Evolutionary conservation across 2,797 vertebrate genomes (phyloP).

Genomic region (Amphiprion clarkii): DNA sequence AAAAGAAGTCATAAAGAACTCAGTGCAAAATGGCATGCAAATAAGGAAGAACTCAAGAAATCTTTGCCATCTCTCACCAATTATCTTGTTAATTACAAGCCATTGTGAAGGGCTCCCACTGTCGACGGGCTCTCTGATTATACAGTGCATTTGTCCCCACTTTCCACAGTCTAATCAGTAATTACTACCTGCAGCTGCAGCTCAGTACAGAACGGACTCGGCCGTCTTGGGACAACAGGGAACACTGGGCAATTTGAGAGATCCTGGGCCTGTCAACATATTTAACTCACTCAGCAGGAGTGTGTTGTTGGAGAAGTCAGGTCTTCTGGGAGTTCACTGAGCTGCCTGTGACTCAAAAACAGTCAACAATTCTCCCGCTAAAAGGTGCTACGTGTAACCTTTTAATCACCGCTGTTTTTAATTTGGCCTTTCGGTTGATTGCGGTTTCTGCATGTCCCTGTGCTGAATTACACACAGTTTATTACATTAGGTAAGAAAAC

Average conservation of each 20-base stretch:
- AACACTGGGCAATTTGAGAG: conserved; percentile 50
- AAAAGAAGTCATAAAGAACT: conserved; percentile 71
- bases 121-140: conserved; percentile 86
- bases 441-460: neutral
- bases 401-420: conserved; percentile 12
- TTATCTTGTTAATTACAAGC: conserved; percentile 91
- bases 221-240: conserved; percentile 66
- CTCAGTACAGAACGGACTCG: conserved; percentile 50
- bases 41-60: conserved; percentile 83
- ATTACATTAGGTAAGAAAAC: neutral
- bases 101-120: conserved; percentile 86
- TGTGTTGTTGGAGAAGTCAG: conserved; percentile 13
- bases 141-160: conserved; percentile 84
- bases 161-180: conserved; percentile 87
- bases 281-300: conserved; percentile 40
- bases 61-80: conserved; percentile 86
- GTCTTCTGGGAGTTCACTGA: neutral
- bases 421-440: neutral
- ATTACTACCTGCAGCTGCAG: conserved; percentile 90
- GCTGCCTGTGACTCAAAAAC: neutral
- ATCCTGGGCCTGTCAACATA: conserved; percentile 36
- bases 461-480: neutral
- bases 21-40: conserved; percentile 79
- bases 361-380: conserved; percentile 13
- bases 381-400: neutral